Base-by-base conservation (phyloP, 1,140 invertebrate genomes). In the Conopomorpha cramerella region DNA sequence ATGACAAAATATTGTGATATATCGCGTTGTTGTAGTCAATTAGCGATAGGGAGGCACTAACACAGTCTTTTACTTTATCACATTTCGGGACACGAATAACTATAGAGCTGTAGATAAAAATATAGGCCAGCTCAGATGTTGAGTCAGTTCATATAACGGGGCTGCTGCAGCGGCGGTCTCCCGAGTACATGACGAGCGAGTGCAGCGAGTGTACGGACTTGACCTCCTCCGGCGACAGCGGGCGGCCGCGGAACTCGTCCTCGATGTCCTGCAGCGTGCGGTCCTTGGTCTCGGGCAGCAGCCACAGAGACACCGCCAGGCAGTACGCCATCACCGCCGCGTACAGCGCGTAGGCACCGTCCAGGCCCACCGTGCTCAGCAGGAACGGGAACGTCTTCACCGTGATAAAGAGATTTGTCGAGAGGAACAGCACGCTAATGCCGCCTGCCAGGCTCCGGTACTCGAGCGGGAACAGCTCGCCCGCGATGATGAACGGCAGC, bases 191-290 rank as follows among this genome's bases (percentile, higher is more conserved):
- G 30, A 49, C 60, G 34, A 47, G 35, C 1, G 61, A 61, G 0
- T 59, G 54, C 31, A 70, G 38, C 2, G 62, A 55, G 32, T 59
- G 46, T 3, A 48, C 48, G 0, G 56, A 59, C 30, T 56, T 56
- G 29, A 59, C 30, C 39, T 60, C 56, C 10, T 60, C 49, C 16
- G 45, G 42, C 8, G 56, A 54, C 29, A 60, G 16, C 3, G 55
- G 49, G 26, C 51, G 45, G 6, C 59, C 59, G 43, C 53, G 51
- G 19, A 65, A 62, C 37, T 60, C 58, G 13, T 65, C 45, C 31
- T 65, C 61, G 11, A 65, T 62, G 26, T 65, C 58, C 23, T 62
- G 61, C 6, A 65, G 36, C 7, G 61, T 65, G 15, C 55, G 49
- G 17, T 61, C 56, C 17, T 61, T 64, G 0, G 60, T 64, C 37